Percentiles rank a stretch among this genome's conserved stretches.
These are phyloP conservation scores for Hippocampus guttulatus DNA, from an alignment of 2,113 vertebrate species.

Conservation along the genomic window DNA sequence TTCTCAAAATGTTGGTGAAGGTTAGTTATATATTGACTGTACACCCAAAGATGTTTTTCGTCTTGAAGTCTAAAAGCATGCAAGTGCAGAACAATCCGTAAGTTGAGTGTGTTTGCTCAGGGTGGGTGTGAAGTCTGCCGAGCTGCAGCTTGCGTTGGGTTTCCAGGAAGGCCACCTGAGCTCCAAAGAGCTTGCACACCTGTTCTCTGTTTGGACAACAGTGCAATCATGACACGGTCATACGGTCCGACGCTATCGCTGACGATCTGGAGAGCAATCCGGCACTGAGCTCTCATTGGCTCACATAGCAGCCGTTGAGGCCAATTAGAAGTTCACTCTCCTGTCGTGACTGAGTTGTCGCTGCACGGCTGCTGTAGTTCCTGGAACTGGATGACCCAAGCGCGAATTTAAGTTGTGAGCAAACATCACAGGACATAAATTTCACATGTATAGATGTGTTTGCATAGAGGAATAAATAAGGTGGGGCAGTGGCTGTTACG, in stretches of 20 bases:
- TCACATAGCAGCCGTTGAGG: slow-evolving; percentile 57
- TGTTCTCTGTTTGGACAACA: slow-evolving; percentile 68
- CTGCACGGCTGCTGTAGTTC: slow-evolving; percentile 56
- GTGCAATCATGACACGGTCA: slow-evolving; percentile 35
- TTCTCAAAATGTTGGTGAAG: no score
- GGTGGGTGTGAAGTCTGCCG: slow-evolving; percentile 46
- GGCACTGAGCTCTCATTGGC: slow-evolving; percentile 65
- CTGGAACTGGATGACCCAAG: slow-evolving; percentile 27
- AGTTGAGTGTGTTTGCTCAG: slow-evolving; percentile 57
- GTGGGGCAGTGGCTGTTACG: slow-evolving; percentile 17
- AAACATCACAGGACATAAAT: slow-evolving; percentile 46
- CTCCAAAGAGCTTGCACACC: slow-evolving; percentile 49
- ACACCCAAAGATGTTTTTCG: slow-evolving; percentile 20
- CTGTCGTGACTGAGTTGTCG: slow-evolving; percentile 35
- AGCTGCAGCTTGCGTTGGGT: slow-evolving; percentile 16
- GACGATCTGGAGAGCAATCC: slow-evolving; percentile 51
- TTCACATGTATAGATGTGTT: slow-evolving; percentile 36
- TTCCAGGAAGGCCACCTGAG: slow-evolving; percentile 51
- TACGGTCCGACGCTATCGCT: slow-evolving; percentile 57
- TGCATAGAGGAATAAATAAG: slow-evolving; percentile 28
- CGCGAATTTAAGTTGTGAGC: slow-evolving; percentile 27
- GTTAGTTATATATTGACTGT: no score
- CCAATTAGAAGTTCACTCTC: slow-evolving; percentile 57
- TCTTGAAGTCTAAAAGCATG: slow-evolving; percentile 37
- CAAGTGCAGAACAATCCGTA: slow-evolving; percentile 49